These are phyloP conservation scores for Microtus richardsoni DNA, from an alignment of 2,113 vertebrate genomes.

Conservation along the genomic window DNA sequence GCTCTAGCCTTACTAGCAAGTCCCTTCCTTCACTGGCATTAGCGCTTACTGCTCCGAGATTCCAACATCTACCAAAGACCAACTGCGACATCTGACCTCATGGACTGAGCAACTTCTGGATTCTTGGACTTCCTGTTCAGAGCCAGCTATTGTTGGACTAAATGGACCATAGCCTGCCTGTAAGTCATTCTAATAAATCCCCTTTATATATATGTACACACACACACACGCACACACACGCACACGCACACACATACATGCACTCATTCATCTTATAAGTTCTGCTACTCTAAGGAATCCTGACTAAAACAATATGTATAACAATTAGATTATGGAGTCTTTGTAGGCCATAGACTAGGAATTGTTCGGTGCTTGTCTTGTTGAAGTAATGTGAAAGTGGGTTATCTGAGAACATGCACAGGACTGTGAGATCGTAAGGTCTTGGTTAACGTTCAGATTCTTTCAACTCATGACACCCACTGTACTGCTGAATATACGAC, in stretches of 20 bases:
- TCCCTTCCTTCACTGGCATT: neutral
- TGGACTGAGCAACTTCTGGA: neutral
- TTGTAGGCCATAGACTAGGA: slow-evolving; percentile 46
- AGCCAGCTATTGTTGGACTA: neutral
- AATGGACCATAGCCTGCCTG: neutral
- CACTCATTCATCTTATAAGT: neutral
- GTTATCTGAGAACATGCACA: slow-evolving; percentile 9
- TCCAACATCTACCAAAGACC: neutral
- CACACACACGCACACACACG: no score
- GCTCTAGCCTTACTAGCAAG: neutral
- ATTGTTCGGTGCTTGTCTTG: neutral
- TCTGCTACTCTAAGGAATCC: neutral
- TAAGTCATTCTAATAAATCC: neutral
- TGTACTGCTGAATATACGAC: slow-evolving; percentile 10
- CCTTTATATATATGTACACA: no score
- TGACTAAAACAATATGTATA: neutral
- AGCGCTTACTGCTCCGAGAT: neutral
- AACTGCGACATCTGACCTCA: neutral
- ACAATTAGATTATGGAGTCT: slow-evolving; percentile 22
- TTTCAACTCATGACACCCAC: slow-evolving; percentile 34
- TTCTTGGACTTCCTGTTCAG: neutral
- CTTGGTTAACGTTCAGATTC: slow-evolving; percentile 27
- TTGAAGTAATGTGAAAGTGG: neutral
- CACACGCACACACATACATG: no score
- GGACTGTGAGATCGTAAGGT: neutral